Percentiles rank a stretch among this genome's conserved stretches.
Conservation (phyloP, 2,113 vertebrate genomes). For the Trogon surrucura region DNA sequence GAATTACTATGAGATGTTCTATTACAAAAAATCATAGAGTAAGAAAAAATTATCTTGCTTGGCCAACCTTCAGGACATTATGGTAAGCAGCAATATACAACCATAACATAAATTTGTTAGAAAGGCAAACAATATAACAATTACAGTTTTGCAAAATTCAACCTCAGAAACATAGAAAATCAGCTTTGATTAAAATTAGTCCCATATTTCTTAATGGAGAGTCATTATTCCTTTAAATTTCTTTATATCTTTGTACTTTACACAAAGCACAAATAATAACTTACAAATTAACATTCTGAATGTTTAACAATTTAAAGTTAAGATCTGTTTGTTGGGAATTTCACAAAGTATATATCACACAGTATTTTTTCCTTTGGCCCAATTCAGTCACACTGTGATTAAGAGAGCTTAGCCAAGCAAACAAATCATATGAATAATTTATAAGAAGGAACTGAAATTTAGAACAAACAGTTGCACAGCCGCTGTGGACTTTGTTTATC, state of each 20-base stretch:
- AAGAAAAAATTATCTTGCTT: neutral
- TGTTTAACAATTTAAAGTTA: neutral
- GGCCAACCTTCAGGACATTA: neutral
- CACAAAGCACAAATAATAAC: neutral
- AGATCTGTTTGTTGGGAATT: neutral
- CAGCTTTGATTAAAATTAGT: neutral
- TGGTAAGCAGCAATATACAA: neutral
- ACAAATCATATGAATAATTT: too few relatives aligned
- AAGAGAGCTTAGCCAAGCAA: neutral
- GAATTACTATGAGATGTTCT: neutral
- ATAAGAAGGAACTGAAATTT: neutral
- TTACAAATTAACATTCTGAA: too few relatives aligned
- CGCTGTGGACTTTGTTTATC: too few relatives aligned
- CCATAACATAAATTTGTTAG: too few relatives aligned
- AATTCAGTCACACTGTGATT: neutral
- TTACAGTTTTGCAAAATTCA: neutral
- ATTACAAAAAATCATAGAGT: neutral
- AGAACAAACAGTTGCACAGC: neutral
- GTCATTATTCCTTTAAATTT: neutral
- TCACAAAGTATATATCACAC: neutral
- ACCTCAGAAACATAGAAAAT: neutral
- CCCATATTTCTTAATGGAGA: neutral
- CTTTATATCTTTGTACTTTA: neutral
- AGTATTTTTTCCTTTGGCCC: neutral
- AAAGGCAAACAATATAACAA: too few relatives aligned